phyloP scores from a whole-genome alignment of 2,113 vertebrate species.

The Heterotilapia buettikoferi region DNA sequence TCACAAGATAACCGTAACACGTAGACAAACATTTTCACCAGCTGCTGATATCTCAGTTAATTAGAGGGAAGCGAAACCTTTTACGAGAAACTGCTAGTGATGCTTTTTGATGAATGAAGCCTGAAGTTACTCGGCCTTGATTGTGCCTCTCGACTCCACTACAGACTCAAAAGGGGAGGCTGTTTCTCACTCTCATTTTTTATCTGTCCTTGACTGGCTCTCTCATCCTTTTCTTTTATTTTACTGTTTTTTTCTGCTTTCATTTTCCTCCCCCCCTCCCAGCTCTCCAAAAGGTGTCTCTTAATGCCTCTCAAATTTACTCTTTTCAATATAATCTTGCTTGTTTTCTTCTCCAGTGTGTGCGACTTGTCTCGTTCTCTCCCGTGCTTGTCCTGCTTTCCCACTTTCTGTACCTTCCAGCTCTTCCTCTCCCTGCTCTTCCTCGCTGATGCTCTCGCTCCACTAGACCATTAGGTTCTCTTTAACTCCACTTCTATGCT shows the following conservation, averaged over 20 bases:
- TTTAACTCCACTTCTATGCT: slow-evolving; percentile 29
- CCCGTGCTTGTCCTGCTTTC: neutral
- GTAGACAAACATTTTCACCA: neutral
- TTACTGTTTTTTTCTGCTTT: neutral
- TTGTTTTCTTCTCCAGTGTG: neutral
- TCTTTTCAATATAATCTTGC: neutral
- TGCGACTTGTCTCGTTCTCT: neutral
- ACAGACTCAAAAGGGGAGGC: neutral
- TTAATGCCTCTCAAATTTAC: neutral
- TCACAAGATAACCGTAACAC: neutral
- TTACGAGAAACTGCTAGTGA: neutral
- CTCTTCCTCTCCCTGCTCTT: neutral
- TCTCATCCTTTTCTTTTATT: neutral
- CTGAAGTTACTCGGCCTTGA: neutral
- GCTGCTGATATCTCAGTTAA: slow-evolving; percentile 5
- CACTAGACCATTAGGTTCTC: slow-evolving; percentile 34
- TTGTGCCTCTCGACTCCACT: neutral
- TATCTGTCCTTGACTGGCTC: neutral
- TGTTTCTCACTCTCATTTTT: neutral
- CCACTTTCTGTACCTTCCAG: slow-evolving; percentile 1
- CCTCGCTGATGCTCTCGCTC: slow-evolving; percentile 23
- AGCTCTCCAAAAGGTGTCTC: slow-evolving; percentile 1
- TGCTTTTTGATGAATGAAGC: slow-evolving; percentile 28
- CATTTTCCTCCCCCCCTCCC: neutral
- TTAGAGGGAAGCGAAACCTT: slow-evolving; percentile 5